Conservation (phyloP, 2,113 vertebrate species). For the Poicephalus meyeri region DNA sequence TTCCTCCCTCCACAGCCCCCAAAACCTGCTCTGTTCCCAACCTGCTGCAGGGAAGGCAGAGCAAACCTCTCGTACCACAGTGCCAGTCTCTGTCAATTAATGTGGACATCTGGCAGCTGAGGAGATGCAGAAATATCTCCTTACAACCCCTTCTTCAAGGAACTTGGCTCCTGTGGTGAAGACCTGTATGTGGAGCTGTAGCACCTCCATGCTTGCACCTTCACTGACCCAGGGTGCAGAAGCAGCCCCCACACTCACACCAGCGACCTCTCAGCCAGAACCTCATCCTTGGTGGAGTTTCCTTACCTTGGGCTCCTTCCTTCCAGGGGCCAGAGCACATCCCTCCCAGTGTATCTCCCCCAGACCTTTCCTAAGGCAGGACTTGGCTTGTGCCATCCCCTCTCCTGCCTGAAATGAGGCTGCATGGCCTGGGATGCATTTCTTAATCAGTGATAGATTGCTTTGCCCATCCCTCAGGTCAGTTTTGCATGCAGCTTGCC, state of each 20-base stretch:
- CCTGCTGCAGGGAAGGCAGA: background rate
- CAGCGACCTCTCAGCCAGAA: background rate
- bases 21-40: background rate
- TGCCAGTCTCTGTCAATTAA: background rate
- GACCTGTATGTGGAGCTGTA: background rate
- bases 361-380: background rate
- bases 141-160: background rate
- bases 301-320: background rate
- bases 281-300: background rate
- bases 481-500: background rate
- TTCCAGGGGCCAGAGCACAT: background rate
- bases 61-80: background rate
- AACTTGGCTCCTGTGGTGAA: background rate
- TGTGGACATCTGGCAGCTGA: background rate
- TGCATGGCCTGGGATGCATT: background rate
- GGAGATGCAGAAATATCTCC: background rate
- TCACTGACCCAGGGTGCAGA: background rate
- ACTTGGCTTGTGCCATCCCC: background rate
- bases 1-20: background rate
- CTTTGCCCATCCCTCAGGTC: background rate
- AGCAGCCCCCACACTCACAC: fast-evolving
- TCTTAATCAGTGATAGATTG: background rate
- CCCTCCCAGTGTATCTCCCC: background rate
- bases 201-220: background rate
- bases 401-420: background rate